Percentiles rank a stretch among this genome's conserved stretches.
Evolutionary conservation across 1,140 invertebrate species (phyloP).

Genomic region (Dinoponera quadriceps): DNA sequence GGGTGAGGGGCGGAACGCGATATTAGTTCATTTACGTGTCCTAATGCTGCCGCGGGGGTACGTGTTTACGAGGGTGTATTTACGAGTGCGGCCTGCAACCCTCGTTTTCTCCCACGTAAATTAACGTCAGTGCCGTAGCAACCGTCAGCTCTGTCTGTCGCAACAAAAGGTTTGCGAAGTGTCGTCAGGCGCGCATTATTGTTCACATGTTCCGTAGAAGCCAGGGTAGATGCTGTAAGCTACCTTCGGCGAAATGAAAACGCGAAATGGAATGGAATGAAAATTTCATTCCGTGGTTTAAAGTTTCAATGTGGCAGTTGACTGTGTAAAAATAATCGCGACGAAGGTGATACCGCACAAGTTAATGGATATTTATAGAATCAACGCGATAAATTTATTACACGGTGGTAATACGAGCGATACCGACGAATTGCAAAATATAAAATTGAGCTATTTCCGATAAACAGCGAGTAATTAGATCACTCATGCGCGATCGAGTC

Average conservation of each 20-base stretch:
- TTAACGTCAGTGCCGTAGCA: slow-evolving; percentile 47
- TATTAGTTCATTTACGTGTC: slow-evolving; percentile 75
- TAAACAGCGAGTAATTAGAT: neutral
- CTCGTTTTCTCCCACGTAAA: slow-evolving; percentile 58
- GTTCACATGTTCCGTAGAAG: neutral
- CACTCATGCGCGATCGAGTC: neutral
- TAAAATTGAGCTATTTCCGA: neutral
- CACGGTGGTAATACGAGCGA: neutral
- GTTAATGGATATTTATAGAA: neutral
- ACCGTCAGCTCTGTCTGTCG: slow-evolving; percentile 21
- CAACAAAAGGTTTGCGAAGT: slow-evolving; percentile 48
- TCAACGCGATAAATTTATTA: neutral
- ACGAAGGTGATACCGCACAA: too few species aligned
- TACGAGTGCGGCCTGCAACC: slow-evolving; percentile 48
- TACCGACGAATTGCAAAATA: neutral
- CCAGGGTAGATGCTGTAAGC: slow-evolving; percentile 27
- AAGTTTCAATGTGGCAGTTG: too few species aligned
- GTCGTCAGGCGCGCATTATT: neutral
- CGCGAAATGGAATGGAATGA: slow-evolving; percentile 1
- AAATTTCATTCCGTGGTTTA: neutral
- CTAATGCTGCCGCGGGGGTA: slow-evolving; percentile 65
- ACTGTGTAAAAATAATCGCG: too few species aligned
- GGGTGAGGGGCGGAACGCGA: slow-evolving; percentile 59
- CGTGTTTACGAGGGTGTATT: slow-evolving; percentile 68
- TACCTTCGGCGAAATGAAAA: slow-evolving; percentile 37